Evolutionary conservation across 2,113 vertebrate genomes (phyloP), one percentile per base, ranked within the genome.

Genomic region (Cinclus mexicanus): DNA sequence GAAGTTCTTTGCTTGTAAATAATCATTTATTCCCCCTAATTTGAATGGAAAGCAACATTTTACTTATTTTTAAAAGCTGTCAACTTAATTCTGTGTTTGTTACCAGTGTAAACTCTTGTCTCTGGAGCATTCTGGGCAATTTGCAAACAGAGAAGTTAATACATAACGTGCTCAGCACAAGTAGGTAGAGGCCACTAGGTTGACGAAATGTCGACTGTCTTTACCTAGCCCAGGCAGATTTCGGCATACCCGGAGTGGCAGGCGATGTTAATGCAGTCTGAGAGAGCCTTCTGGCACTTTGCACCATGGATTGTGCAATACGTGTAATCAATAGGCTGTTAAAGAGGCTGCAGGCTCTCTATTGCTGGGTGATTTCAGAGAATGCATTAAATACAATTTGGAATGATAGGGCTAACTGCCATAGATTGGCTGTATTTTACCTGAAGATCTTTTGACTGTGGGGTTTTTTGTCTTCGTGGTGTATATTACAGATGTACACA

Each of bases 41-140:
- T 77, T 87, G 61, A 93, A 91, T 85, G 82, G 78, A 94, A 91
- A 59, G 35, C 70, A 87, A 49, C 25, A 61, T 59, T 87, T 79
- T 44, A 56, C 61, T 87, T 42, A 77, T 87, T 49, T 87, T 91
- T 65, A 75, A 49, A 84, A 91, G 53, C 72, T 65, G 19, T 79
- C 74, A 55, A 44, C 64, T 89, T 78, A 91, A 78, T 87, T 94
- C 57, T 64, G 14, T 92, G 49, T 65, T 71, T 91, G 77, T 75
- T 71, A 28, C 57, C 74, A 29, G 39, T 33, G 46, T 90, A 88
- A 86, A 81, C 61, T 92, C 75, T 39, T 42, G 59, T 77, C 83
- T 63, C 69, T 52, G 68, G 12, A 64, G 65, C 26, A 6, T 75
- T 80, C 42, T 47, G 33, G 75, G 33, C 1, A 2, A 79, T 93